Conservation (phyloP, 1,140 invertebrate species). For the Panagrolaimus sp. region DNA sequence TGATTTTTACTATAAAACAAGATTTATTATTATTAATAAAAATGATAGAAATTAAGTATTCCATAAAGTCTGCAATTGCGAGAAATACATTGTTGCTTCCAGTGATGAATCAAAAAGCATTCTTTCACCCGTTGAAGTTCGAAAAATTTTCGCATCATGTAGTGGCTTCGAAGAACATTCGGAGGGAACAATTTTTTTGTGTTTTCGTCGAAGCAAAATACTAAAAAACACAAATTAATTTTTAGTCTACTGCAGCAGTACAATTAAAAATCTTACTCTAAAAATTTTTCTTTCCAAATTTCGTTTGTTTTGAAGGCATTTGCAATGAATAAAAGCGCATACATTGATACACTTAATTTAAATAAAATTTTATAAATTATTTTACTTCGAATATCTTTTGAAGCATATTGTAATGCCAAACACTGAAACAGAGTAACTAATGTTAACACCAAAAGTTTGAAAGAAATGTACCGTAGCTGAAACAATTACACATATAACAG, state of each 20-base stretch:
- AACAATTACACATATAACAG: not conserved
- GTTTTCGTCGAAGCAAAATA: not conserved
- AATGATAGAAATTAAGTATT: not conserved
- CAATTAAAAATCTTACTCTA: slow-evolving; percentile 3
- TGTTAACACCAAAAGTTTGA: not conserved
- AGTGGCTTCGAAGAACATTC: not conserved
- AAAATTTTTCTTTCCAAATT: not conserved
- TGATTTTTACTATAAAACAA: too few species aligned
- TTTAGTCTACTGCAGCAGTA: not conserved
- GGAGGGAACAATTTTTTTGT: not conserved
- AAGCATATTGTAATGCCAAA: not conserved
- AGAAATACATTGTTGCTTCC: not conserved
- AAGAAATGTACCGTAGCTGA: not conserved
- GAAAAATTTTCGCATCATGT: not conserved
- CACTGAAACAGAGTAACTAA: not conserved
- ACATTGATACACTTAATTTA: not conserved
- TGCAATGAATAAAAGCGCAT: not conserved
- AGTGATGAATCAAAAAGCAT: not conserved
- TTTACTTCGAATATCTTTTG: not conserved
- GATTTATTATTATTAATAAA: too few species aligned
- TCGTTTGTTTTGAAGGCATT: not conserved
- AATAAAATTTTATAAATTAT: not conserved
- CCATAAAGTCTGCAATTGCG: not conserved
- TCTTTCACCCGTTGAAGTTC: slow-evolving; percentile 2
- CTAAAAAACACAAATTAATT: not conserved